phyloP scores from a whole-genome alignment of 2,888 invertebrate species.

The Achlya flavicornis region DNA sequence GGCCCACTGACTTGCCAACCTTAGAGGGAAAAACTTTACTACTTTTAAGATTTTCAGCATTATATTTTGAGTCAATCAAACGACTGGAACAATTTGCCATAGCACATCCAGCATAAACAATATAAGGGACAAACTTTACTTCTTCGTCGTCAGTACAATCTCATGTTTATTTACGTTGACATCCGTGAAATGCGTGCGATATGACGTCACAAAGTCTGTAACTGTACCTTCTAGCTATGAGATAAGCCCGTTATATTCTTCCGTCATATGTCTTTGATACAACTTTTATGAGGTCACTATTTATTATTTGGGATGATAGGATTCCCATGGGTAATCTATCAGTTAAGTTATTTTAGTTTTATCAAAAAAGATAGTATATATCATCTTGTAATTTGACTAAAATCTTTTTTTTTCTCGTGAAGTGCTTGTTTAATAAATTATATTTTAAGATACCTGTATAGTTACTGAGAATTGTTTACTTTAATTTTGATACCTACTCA shows the following conservation, averaged over 20 bases:
- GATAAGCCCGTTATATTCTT: constrained; percentile 3
- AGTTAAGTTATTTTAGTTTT: neutral
- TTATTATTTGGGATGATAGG: neutral
- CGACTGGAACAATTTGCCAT: too few species aligned
- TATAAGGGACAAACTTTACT: neutral
- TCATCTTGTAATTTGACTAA: too few species aligned
- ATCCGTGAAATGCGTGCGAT: constrained; percentile 32
- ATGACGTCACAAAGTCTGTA: constrained; percentile 24
- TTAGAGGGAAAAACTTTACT: too few species aligned
- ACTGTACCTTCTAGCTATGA: constrained; percentile 18
- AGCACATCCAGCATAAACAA: neutral
- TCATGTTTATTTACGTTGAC: constrained; percentile 30
- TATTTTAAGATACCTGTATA: too few species aligned
- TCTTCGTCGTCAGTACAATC: neutral
- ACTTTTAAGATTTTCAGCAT: too few species aligned
- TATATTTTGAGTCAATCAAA: too few species aligned
- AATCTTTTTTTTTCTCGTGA: too few species aligned
- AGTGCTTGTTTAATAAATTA: too few species aligned
- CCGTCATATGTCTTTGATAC: neutral
- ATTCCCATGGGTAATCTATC: neutral
- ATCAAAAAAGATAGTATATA: too few species aligned
- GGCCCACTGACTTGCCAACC: too few species aligned
- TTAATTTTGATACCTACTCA: too few species aligned
- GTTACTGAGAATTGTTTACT: too few species aligned
- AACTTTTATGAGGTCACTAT: neutral